Percentiles rank a stretch among this genome's conserved stretches.
Evolutionary conservation across 2,797 vertebrate species (phyloP).

Genomic region (Dicrostonyx torquatus): DNA sequence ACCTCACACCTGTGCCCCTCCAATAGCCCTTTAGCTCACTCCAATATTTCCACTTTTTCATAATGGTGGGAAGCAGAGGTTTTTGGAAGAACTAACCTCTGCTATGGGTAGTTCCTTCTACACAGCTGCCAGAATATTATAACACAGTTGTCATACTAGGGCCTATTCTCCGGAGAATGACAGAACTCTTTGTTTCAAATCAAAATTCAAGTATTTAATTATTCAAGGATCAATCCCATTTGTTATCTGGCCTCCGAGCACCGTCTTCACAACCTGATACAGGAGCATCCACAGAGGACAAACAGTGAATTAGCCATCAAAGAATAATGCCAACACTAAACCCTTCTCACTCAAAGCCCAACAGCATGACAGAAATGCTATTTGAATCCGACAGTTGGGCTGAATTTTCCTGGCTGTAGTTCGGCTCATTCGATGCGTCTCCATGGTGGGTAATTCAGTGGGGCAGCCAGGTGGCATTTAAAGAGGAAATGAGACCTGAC

Average conservation of each 20-base stretch:
- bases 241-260: not conserved
- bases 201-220: not conserved
- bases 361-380: not conserved
- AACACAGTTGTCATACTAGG: not conserved
- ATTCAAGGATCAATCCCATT: not conserved
- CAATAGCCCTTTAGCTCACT: not conserved
- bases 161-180: not conserved
- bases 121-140: not conserved
- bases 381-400: not conserved
- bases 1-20: rapidly evolving
- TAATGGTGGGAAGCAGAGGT: rapidly evolving
- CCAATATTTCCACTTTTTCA: not conserved
- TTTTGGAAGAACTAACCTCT: not conserved
- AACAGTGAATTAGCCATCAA: not conserved
- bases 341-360: not conserved
- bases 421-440: slow-evolving; percentile 5
- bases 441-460: not conserved
- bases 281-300: not conserved
- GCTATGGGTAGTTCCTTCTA: rapidly evolving
- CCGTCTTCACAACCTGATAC: not conserved
- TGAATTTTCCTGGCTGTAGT: not conserved
- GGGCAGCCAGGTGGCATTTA: not conserved
- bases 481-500: slow-evolving; percentile 74
- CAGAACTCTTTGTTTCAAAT: not conserved
- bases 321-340: not conserved